These are phyloP conservation scores for Paedocypris sp. DNA, from an alignment of 2,113 vertebrate genomes.

Conservation along the genomic window DNA sequence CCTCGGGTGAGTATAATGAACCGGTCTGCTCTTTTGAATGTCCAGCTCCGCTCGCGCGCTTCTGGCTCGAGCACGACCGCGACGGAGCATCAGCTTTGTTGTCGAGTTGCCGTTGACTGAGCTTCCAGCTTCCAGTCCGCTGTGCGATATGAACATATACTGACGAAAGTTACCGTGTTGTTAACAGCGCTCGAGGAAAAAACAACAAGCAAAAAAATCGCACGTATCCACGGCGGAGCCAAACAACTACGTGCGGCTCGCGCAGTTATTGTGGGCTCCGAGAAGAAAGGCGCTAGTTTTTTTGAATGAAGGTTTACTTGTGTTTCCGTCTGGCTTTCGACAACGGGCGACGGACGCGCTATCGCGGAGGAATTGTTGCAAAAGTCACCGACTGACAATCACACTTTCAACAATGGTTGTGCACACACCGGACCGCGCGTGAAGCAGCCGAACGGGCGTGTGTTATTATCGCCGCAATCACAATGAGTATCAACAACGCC, in stretches of 20 bases:
- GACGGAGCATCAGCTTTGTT: slow-evolving; percentile 14
- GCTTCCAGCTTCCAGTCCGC: neutral
- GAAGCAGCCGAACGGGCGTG: neutral
- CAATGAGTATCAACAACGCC: too few species aligned
- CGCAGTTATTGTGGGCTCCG: slow-evolving; percentile 29
- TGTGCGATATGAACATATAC: slow-evolving; percentile 7
- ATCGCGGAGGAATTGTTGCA: neutral
- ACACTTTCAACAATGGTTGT: neutral
- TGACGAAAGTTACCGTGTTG: slow-evolving; percentile 39
- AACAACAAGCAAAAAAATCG: slow-evolving; percentile 29
- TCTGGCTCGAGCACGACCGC: slow-evolving; percentile 5
- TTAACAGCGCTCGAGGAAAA: slow-evolving; percentile 32
- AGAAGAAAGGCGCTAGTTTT: slow-evolving; percentile 23
- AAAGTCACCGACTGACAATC: neutral
- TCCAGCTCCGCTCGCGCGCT: slow-evolving; percentile 11
- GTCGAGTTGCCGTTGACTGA: neutral
- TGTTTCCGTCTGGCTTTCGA: neutral
- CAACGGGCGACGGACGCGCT: neutral
- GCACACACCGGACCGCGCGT: neutral
- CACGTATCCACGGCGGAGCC: slow-evolving; percentile 25
- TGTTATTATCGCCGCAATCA: slow-evolving; percentile 2
- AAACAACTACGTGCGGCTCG: slow-evolving; percentile 33
- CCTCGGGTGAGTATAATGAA: slow-evolving; percentile 58
- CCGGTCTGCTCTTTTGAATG: slow-evolving; percentile 41
- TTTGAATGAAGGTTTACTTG: neutral